Conservation (phyloP, 2,113 vertebrate species). For the Synodontis membranacea region DNA sequence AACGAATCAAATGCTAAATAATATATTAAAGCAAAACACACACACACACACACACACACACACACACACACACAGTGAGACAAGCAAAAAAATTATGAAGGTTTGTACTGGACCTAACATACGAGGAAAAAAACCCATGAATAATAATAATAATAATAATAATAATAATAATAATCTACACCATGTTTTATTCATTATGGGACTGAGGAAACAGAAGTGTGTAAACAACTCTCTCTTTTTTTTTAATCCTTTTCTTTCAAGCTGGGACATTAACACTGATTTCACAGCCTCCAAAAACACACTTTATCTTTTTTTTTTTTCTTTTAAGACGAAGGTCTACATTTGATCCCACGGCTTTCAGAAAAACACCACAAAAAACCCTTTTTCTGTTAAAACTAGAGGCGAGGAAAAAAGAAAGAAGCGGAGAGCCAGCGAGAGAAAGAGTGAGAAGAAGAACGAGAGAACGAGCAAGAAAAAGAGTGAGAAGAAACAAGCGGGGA, state of each 20-base stretch:
- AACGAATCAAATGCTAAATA: neutral
- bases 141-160: conserved; percentile 2
- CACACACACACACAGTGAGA: neutral
- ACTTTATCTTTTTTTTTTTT: neutral
- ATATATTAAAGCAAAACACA: neutral
- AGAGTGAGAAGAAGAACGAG: neutral
- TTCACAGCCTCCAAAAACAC: neutral
- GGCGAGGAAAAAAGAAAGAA: neutral
- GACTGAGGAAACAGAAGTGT: neutral
- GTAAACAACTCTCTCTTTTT: too few relatives aligned
- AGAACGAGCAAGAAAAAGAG: neutral
- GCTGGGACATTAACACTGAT: too few relatives aligned
- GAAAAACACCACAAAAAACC: neutral
- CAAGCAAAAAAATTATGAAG: neutral
- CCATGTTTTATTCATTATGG: too few relatives aligned
- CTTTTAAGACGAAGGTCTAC: neutral
- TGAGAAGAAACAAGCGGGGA: neutral
- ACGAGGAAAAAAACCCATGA: neutral
- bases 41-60: neutral
- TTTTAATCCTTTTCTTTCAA: too few relatives aligned
- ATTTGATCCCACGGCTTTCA: neutral
- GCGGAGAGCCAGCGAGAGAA: neutral
- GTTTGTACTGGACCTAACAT: neutral
- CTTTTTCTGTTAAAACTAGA: neutral
- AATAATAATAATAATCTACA: neutral